phyloP scores from a whole-genome alignment of 2,113 vertebrate species.

The Pachycephala philippinensis region DNA sequence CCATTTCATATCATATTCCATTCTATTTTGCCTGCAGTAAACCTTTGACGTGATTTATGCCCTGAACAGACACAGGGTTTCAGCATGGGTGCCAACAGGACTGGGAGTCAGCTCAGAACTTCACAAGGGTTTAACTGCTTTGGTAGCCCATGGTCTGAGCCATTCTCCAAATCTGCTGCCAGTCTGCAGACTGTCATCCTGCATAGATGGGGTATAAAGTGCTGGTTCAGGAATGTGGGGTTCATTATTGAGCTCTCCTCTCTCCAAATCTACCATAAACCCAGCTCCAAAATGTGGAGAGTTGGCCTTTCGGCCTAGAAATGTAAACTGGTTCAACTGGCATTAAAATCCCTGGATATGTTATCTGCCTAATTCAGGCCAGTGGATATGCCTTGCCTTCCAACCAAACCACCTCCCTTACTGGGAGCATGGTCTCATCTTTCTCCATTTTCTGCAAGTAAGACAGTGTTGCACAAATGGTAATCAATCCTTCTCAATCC shows the following conservation, averaged over 20 bases:
- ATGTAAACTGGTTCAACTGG: neutral
- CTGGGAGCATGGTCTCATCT: neutral
- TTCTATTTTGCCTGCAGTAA: neutral
- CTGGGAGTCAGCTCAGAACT: neutral
- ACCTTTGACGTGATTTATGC: neutral
- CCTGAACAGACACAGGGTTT: neutral
- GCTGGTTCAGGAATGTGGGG: neutral
- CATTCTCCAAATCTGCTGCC: neutral
- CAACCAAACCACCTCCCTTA: neutral
- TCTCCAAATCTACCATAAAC: neutral
- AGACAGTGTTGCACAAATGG: neutral
- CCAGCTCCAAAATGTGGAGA: neutral
- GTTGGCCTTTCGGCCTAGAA: fast-evolving
- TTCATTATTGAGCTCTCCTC: neutral
- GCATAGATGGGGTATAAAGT: neutral
- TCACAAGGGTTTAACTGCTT: neutral
- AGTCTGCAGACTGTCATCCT: neutral
- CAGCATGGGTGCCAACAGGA: neutral
- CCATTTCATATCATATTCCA: neutral
- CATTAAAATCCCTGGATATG: neutral
- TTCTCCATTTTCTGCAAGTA: neutral
- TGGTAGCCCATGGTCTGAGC: neutral
- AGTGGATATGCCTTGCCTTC: neutral
- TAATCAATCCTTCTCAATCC: neutral
- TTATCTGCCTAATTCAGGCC: neutral